A percentile compares a stretch with the other conserved stretches of the same genome.
phyloP scores from a whole-genome alignment of 2,888 invertebrate species.

The Masnerella sp. region DNA sequence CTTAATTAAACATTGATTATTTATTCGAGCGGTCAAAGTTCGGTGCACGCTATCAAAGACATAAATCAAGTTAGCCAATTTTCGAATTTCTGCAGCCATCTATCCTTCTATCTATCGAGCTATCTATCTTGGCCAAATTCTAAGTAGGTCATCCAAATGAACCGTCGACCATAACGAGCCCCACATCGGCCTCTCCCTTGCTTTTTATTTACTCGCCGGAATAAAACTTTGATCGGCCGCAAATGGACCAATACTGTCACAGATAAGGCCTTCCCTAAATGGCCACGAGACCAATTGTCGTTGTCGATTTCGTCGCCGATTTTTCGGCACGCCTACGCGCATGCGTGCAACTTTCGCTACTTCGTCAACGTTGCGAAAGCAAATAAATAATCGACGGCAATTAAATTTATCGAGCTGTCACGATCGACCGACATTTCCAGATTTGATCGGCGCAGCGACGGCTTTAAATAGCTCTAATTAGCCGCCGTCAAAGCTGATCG shows the following conservation, averaged over 20 bases:
- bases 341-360: too few species aligned
- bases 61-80: not conserved
- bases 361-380: too few species aligned
- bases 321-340: conserved; percentile 51
- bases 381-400: too few species aligned
- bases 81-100: not conserved
- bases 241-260: conserved; percentile 45
- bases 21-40: not conserved
- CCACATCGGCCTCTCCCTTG: too few species aligned
- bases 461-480: conserved; percentile 16
- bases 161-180: not conserved
- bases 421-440: conserved; percentile 2
- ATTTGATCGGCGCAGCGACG: conserved; percentile 1
- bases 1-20: too few species aligned
- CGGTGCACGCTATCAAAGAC: not conserved
- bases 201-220: conserved; percentile 11
- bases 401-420: too few species aligned
- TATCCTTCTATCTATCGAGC: not conserved
- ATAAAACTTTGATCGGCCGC: conserved; percentile 25
- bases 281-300: conserved; percentile 10
- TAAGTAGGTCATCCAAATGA: conserved; percentile 18
- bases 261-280: conserved; percentile 29
- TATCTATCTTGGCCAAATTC: not conserved
- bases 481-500: conserved; percentile 14
- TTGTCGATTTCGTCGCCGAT: conserved; percentile 9